phyloP scores from a whole-genome alignment of 2,113 vertebrate species.

The Anser brachyrhynchus region DNA sequence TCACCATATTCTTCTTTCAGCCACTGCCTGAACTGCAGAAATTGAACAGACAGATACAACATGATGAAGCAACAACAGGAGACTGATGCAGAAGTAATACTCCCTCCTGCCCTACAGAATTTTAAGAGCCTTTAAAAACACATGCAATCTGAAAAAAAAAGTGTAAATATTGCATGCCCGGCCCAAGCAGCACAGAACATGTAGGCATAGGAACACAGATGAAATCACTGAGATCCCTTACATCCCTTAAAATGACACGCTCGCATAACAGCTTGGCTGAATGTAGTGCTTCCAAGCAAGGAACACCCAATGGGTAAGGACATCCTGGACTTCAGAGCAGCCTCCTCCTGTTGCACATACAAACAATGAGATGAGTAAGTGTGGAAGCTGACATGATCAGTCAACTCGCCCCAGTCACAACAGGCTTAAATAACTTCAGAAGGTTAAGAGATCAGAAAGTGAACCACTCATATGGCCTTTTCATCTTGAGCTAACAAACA shows the following conservation, averaged over 20 bases:
- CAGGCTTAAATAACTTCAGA: neutral
- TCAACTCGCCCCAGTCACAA: neutral
- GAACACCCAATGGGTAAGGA: neutral
- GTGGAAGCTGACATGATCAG: neutral
- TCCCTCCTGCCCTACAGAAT: neutral
- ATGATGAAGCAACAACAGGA: neutral
- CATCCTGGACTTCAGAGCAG: neutral
- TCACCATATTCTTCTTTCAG: constrained; percentile 86
- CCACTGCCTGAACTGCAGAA: constrained; percentile 88
- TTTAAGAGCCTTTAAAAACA: neutral
- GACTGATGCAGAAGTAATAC: neutral
- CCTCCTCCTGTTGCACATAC: neutral
- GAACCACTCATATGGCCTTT: neutral
- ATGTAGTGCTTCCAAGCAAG: neutral
- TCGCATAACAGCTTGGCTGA: neutral
- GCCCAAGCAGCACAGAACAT: neutral
- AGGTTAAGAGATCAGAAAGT: neutral
- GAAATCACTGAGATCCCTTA: neutral
- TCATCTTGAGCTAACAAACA: neutral
- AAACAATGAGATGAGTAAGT: neutral
- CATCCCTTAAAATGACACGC: neutral
- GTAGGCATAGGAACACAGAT: neutral
- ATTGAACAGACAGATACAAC: neutral
- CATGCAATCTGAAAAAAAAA: neutral
- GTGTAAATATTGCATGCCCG: neutral